phyloP scores from a whole-genome alignment of 1,140 invertebrate species.

The Sycobia sp. region DNA sequence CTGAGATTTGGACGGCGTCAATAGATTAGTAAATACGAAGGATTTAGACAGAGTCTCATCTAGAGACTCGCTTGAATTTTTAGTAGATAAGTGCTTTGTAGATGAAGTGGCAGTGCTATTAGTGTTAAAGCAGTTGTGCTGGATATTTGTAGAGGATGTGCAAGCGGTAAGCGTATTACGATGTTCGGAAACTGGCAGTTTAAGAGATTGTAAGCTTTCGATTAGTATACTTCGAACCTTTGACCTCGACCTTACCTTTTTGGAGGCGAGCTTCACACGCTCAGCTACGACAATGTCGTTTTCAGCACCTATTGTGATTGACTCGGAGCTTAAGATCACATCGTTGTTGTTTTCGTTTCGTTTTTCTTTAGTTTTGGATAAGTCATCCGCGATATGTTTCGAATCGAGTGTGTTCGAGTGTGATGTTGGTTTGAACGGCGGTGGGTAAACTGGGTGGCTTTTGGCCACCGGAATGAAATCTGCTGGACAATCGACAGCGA shows the following conservation, averaged over 20 bases:
- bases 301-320: not conserved
- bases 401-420: slow-evolving; percentile 45
- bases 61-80: not conserved
- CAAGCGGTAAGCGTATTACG: slow-evolving; percentile 31
- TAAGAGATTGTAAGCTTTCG: slow-evolving; percentile 49
- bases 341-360: slow-evolving; percentile 32
- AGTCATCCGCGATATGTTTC: slow-evolving; percentile 28
- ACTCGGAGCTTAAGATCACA: not conserved
- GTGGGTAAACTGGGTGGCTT: slow-evolving; percentile 76
- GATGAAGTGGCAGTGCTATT: slow-evolving; percentile 3
- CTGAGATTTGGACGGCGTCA: not conserved
- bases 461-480: slow-evolving; percentile 77
- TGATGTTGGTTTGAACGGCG: slow-evolving; percentile 56
- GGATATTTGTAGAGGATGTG: not conserved
- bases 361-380: slow-evolving; percentile 11
- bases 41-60: slow-evolving; percentile 24
- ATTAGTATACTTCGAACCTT: slow-evolving; percentile 51
- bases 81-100: not conserved
- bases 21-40: slow-evolving; percentile 17
- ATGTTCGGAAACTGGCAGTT: slow-evolving; percentile 21
- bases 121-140: not conserved
- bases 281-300: slow-evolving; percentile 37
- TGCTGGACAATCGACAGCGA: slow-evolving; percentile 77
- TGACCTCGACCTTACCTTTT: slow-evolving; percentile 60
- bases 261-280: slow-evolving; percentile 40